These are phyloP conservation scores for Listronotus bonariensis DNA, from an alignment of 1,140 invertebrate species.

Conservation along the genomic window DNA sequence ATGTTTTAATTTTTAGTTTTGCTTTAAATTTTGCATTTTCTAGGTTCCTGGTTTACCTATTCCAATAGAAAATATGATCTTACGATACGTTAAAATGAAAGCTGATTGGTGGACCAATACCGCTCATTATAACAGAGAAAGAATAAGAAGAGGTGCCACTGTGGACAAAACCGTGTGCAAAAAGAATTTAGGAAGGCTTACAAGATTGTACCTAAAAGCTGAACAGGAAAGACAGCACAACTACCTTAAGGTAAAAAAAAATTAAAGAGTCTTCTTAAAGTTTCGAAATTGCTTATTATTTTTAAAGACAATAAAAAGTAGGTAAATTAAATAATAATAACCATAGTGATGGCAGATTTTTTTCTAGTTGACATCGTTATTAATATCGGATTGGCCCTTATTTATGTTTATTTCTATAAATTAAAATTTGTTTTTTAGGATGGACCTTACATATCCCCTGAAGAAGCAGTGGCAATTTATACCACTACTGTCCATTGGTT, in stretches of 20 bases:
- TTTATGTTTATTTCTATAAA: no score
- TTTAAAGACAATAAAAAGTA: no score
- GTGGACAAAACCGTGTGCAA: conserved; percentile 99
- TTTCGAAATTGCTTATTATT: no score
- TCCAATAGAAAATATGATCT: conserved; percentile 99
- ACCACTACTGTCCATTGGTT: conserved; percentile 99
- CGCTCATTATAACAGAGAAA: conserved; percentile 98
- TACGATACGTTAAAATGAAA: conserved; percentile 99
- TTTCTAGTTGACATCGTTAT: no score
- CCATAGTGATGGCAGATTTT: no score
- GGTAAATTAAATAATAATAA: no score
- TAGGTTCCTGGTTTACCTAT: conserved; percentile 95
- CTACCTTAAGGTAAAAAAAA: conserved; percentile 81
- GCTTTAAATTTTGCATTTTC: conserved; percentile 17
- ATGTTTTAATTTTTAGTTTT: background rate
- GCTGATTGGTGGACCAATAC: conserved; percentile 99
- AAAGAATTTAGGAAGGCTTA: conserved; percentile 97
- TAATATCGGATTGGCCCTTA: no score
- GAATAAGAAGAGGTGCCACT: conserved; percentile 89
- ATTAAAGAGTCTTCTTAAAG: no score
- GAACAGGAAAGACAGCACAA: conserved; percentile 99
- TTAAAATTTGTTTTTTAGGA: conserved; percentile 62
- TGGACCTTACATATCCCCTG: conserved; percentile 98
- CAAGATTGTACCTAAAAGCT: conserved; percentile 95
- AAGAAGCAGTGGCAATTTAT: conserved; percentile 99